Conservation (phyloP, 2,797 vertebrate species). For the Peromyscus attwateri region DNA sequence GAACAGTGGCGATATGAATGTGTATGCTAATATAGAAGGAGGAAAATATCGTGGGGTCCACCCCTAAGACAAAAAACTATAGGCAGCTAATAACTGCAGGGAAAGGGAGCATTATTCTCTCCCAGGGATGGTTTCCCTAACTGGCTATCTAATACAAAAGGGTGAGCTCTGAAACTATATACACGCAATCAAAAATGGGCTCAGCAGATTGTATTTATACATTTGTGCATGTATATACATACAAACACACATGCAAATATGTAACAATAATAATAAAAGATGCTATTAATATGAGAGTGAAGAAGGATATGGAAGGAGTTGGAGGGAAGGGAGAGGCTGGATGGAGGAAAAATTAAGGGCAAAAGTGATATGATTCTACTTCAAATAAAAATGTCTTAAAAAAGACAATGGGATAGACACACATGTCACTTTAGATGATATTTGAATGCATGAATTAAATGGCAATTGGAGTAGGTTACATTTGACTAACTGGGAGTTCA, state of each 20-base stretch:
- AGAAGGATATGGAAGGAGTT: neutral
- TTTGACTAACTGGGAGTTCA: neutral
- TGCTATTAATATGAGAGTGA: neutral
- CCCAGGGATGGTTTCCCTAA: neutral
- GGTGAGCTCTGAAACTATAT: neutral
- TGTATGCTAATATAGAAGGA: neutral
- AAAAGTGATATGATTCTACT: neutral
- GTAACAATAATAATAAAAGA: neutral
- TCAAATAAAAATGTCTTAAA: neutral
- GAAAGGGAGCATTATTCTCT: neutral
- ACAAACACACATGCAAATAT: neutral
- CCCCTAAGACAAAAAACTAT: neutral
- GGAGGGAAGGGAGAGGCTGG: neutral
- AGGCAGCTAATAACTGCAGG: too few species aligned
- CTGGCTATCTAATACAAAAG: neutral
- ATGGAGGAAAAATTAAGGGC: neutral
- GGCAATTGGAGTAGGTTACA: neutral
- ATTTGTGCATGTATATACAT: neutral
- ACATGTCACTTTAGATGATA: neutral
- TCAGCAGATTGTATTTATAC: neutral
- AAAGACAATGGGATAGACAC: neutral
- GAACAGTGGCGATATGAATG: too few species aligned
- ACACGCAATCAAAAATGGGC: neutral
- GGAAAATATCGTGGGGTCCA: too few species aligned
- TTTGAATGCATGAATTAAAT: neutral